Conservation (phyloP, 2,797 vertebrate genomes). For the Peromyscus melanophrys region DNA sequence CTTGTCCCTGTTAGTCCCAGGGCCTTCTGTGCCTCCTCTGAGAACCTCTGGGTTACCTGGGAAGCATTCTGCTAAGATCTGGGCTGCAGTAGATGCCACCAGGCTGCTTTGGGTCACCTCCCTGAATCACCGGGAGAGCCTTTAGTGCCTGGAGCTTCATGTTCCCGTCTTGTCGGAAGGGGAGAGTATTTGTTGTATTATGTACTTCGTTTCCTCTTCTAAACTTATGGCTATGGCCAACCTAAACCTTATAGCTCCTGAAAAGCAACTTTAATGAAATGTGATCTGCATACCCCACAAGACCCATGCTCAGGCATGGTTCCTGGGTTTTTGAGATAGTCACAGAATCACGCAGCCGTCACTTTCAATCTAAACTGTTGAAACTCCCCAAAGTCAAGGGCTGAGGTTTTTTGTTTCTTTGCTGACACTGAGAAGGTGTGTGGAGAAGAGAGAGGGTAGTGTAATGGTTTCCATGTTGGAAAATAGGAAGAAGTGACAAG, state of each 20-base stretch:
- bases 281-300: not conserved
- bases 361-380: not conserved
- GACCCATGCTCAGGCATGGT: not conserved
- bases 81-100: not conserved
- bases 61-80: not conserved
- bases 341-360: too few species aligned
- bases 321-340: not conserved
- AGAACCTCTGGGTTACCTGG: not conserved
- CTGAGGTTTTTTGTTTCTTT: not conserved
- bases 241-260: constrained; percentile 12
- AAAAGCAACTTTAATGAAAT: constrained; percentile 30
- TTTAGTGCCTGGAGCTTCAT: not conserved
- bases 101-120: not conserved
- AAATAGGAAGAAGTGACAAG: not conserved
- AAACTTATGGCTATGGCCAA: not conserved
- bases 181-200: constrained; percentile 17
- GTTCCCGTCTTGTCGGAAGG: not conserved
- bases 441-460: not conserved
- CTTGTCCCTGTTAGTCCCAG: not conserved
- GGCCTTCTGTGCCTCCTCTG: not conserved
- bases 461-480: constrained; percentile 14
- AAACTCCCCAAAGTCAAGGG: not conserved
- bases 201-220: not conserved
- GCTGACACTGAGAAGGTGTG: not conserved
- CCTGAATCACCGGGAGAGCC: not conserved